A percentile compares a stretch with the other conserved stretches of the same genome.
phyloP scores from a whole-genome alignment of 2,888 invertebrate genomes.

The Hydrotaea diabolus region DNA sequence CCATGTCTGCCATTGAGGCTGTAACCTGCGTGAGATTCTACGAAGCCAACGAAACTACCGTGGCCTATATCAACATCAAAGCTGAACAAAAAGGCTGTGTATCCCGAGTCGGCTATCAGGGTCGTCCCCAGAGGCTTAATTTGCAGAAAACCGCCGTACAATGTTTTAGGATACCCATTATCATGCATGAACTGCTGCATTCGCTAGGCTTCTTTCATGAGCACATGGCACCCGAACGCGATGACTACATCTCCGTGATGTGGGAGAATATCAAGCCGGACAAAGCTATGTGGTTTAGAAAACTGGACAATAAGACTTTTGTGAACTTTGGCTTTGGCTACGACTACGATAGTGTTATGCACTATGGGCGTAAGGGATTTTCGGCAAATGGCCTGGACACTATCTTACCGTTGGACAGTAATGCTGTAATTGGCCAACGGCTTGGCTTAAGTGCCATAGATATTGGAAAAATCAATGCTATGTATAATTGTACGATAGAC shows the following conservation, averaged over 20 bases:
- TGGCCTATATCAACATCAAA: constrained; percentile 23
- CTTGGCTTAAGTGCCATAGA: constrained; percentile 67
- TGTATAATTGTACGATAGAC: constrained; percentile 68
- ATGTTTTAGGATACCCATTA: constrained; percentile 81
- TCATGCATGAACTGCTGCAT: constrained; percentile 90
- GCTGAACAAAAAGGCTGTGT: constrained; percentile 82
- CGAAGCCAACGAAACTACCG: constrained; percentile 45
- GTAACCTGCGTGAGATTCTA: constrained; percentile 68
- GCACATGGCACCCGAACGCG: constrained; percentile 87
- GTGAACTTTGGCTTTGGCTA: constrained; percentile 85
- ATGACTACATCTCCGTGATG: constrained; percentile 84
- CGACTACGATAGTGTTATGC: constrained; percentile 90
- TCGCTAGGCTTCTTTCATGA: constrained; percentile 90
- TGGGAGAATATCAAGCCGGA: constrained; percentile 81
- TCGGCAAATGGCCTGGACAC: constrained; percentile 86
- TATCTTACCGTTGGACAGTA: constrained; percentile 82
- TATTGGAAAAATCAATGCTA: constrained; percentile 58
- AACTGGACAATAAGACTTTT: constrained; percentile 82
- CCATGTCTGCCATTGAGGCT: constrained; percentile 68
- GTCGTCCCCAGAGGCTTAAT: constrained; percentile 76
- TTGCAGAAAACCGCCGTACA: constrained; percentile 70
- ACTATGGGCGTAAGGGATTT: constrained; percentile 88
- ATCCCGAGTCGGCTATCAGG: constrained; percentile 86
- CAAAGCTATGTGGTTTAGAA: constrained; percentile 86
- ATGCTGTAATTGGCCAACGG: constrained; percentile 71